Conservation (phyloP, 2,888 invertebrate genomes). For the Lepidonotus clava region DNA sequence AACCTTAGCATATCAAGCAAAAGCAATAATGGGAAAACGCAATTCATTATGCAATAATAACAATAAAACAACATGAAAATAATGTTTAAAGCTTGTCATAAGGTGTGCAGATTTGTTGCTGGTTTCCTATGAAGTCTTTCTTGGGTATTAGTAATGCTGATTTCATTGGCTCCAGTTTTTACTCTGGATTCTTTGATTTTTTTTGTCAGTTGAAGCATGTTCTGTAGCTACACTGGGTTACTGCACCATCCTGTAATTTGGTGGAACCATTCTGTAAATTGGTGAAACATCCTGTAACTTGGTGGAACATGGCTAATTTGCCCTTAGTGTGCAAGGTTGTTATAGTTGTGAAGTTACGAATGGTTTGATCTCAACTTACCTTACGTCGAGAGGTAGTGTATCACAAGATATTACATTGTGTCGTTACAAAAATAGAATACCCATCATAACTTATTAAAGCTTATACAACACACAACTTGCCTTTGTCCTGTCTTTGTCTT, state of each 20-base stretch:
- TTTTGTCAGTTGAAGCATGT: background rate
- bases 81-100: background rate
- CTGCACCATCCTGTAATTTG: background rate
- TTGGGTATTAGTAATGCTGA: constrained; percentile 33
- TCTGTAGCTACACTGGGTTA: background rate
- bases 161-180: constrained; percentile 20
- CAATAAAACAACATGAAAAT: background rate
- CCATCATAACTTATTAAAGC: constrained; percentile 54
- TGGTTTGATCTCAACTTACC: constrained; percentile 52
- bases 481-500: background rate
- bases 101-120: constrained; percentile 17
- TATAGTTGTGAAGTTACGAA: constrained; percentile 54
- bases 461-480: constrained; percentile 38
- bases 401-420: constrained; percentile 52
- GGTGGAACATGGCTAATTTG: constrained; percentile 32
- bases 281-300: too few species aligned
- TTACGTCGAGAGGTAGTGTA: constrained; percentile 42
- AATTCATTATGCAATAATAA: background rate
- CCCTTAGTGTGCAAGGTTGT: constrained; percentile 49
- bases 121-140: constrained; percentile 33
- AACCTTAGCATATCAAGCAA: background rate
- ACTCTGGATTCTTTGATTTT: constrained; percentile 32
- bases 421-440: constrained; percentile 48
- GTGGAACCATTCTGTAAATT: too few species aligned
- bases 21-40: background rate